These are phyloP conservation scores for Phalangium opilio DNA, from an alignment of 2,888 invertebrate genomes.

Conservation along the genomic window DNA sequence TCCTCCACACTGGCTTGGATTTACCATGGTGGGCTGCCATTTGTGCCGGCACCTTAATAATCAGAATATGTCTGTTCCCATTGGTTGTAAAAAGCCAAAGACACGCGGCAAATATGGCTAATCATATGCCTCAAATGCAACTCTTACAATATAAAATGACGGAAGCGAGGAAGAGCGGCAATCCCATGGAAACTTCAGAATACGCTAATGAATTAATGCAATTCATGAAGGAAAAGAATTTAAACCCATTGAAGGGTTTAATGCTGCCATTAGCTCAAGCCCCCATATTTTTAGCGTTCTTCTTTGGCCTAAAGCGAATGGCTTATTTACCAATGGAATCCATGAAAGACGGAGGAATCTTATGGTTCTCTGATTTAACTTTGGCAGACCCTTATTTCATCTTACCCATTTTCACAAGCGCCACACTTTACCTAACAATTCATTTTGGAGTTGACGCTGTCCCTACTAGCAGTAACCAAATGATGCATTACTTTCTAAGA, in stretches of 20 bases:
- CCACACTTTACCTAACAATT: conserved; percentile 64
- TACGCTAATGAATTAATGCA: conserved; percentile 59
- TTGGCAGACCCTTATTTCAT: conserved; percentile 74
- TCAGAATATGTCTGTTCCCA: conserved; percentile 65
- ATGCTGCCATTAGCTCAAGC: conserved; percentile 39
- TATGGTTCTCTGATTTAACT: conserved; percentile 87
- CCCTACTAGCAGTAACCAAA: conserved; percentile 31
- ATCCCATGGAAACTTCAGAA: conserved; percentile 47
- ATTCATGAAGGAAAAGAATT: conserved; percentile 64
- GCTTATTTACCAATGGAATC: conserved; percentile 79
- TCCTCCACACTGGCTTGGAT: no score
- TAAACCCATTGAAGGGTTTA: conserved; percentile 66
- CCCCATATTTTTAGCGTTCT: conserved; percentile 83
- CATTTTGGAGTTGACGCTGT: conserved; percentile 59
- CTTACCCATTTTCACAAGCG: conserved; percentile 68
- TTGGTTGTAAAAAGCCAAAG: conserved; percentile 66
- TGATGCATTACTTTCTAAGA: conserved; percentile 57
- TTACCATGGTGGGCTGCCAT: no score
- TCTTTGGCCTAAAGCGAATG: conserved; percentile 74
- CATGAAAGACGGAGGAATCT: conserved; percentile 68
- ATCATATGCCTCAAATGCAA: conserved; percentile 71
- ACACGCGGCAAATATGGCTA: conserved; percentile 63
- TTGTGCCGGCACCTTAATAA: conserved; percentile 47
- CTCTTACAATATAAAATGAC: conserved; percentile 65
- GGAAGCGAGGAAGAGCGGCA: conserved; percentile 68